Evolutionary conservation across 1,140 invertebrate genomes (phyloP).

Genomic region (Drosophila sproati): DNA sequence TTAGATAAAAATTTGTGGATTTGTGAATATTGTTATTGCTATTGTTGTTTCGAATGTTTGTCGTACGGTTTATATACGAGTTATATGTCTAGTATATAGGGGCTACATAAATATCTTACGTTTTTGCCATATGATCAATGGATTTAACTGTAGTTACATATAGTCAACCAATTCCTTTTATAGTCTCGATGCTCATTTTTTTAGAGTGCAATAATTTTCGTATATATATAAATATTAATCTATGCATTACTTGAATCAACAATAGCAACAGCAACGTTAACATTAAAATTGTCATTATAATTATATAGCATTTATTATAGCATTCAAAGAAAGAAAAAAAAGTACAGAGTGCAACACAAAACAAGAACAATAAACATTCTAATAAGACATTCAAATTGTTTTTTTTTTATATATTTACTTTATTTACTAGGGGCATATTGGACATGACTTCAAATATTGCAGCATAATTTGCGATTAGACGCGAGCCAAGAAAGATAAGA

Average conservation of each 20-base stretch:
- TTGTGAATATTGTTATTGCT: slow-evolving; percentile 5
- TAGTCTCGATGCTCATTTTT: slow-evolving; percentile 23
- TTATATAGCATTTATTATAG: slow-evolving; percentile 31
- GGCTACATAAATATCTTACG: neutral
- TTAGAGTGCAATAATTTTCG: slow-evolving; percentile 16
- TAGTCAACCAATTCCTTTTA: slow-evolving; percentile 10
- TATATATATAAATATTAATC: neutral
- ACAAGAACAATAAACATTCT: slow-evolving; percentile 16
- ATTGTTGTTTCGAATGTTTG: neutral
- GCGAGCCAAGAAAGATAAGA: too few relatives aligned
- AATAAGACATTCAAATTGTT: neutral
- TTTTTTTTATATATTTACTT: too few relatives aligned
- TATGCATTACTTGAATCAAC: neutral
- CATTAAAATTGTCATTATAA: neutral
- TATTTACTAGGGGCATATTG: too few relatives aligned
- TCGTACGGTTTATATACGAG: neutral
- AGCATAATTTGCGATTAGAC: too few relatives aligned
- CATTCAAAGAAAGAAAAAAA: slow-evolving; percentile 7
- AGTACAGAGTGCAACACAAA: slow-evolving; percentile 28
- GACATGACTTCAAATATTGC: too few relatives aligned
- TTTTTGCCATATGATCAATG: slow-evolving; percentile 31
- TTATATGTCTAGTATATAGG: neutral
- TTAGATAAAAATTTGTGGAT: neutral
- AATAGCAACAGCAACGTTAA: slow-evolving; percentile 2
- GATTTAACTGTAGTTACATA: slow-evolving; percentile 17